Base-by-base conservation (phyloP, 2,888 invertebrate species). In the Teinopalpus imperialis region DNA sequence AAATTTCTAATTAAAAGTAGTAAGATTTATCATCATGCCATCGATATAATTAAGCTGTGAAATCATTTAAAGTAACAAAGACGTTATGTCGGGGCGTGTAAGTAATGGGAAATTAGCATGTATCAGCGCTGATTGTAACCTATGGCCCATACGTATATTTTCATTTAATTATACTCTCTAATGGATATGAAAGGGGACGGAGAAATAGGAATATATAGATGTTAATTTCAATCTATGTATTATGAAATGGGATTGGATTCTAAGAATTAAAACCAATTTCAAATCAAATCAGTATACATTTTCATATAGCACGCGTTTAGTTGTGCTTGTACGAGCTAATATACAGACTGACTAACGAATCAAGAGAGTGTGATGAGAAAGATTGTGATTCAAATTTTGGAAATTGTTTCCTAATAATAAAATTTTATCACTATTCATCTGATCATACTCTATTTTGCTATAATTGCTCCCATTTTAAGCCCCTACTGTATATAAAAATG, bases 21-120 rank as follows among this genome's bases (percentile, higher is more conserved):
- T 18, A 14, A 29, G 29, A 39, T 20, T 20, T 35, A n/a, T 35
- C 5, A 26, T 34, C n/a, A 12, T 3, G 1, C 13, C 9, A 16
- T 14, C n/a, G n/a, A n/a, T 13, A 13, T 18, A 37, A 44, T 37
- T 31, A 37, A 39, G 44, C 31, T 26, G 24, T 39, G 39, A 26
- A 32, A 21, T 39, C 18, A 45, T 39, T 45, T 46, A 46, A 39
- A 35, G 32, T 30, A 41, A 46, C 46, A 45, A 34, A 27, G 23
- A 10, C 40, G 35, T 36, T 30, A 43, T 3, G 35, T 21, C 3
- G 7, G 23, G 8, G 7, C 20, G 10, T n/a, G 48, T 52, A 54
- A 56, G 54, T 61, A 61, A 61, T 53, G 59, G 57, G 52, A 50
- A 52, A 59, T 57, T 59, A 59, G 61, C 59, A 58, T 61, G 61